Conservation (phyloP, 2,797 vertebrate species). For the Polyboroides typus region DNA sequence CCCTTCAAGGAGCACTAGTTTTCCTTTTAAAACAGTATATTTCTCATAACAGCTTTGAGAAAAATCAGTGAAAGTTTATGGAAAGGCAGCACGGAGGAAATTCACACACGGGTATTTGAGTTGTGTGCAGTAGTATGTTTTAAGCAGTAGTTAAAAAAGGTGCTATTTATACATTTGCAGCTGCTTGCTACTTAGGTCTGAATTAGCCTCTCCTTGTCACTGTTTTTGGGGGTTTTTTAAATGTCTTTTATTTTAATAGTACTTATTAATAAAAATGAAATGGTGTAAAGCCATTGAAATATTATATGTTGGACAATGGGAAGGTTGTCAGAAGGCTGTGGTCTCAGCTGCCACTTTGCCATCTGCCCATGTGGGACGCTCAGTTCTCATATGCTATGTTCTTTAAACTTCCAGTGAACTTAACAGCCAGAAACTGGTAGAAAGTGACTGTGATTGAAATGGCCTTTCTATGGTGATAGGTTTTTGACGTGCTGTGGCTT, state of each 20-base stretch:
- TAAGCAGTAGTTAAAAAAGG: not conserved
- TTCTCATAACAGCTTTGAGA: not conserved
- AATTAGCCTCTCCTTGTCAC: not conserved
- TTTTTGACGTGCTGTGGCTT: not conserved
- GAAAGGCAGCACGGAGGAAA: not conserved
- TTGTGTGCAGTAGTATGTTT: not conserved
- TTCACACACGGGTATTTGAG: not conserved
- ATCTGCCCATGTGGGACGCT: fast-evolving
- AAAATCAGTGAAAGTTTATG: not conserved
- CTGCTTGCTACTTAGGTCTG: not conserved
- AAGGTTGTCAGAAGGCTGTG: not conserved
- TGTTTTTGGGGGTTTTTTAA: not conserved
- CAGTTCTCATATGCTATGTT: not conserved
- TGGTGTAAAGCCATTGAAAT: not conserved
- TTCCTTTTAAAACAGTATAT: not conserved
- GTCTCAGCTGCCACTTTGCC: not conserved
- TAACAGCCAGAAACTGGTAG: not conserved
- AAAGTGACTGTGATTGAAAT: not conserved
- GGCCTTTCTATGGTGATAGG: not conserved
- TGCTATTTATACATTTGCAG: not conserved
- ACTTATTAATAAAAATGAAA: not conserved
- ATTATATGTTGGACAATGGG: not conserved
- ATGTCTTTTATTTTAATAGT: not conserved
- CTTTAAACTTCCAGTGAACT: not conserved
- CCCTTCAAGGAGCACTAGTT: not conserved